These are phyloP conservation scores for Lepidotrigona ventralis DNA, from an alignment of 1,140 invertebrate genomes.

Conservation along the genomic window DNA sequence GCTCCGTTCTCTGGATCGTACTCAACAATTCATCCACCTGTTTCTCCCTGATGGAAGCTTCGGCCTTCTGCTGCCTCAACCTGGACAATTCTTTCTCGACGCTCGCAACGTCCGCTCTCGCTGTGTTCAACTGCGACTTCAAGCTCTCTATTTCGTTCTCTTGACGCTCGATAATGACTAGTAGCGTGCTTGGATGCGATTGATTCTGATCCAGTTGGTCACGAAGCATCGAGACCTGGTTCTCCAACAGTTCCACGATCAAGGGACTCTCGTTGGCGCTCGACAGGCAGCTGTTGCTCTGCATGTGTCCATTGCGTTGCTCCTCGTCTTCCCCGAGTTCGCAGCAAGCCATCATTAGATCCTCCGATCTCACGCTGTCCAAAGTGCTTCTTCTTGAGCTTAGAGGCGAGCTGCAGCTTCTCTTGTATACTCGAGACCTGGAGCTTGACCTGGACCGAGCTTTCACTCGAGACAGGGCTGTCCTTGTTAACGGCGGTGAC, in stretches of 20 bases:
- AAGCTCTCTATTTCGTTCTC: slow-evolving; percentile 86
- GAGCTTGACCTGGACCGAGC: slow-evolving; percentile 84
- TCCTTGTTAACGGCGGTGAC: slow-evolving; percentile 86
- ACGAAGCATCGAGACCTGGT: slow-evolving; percentile 80
- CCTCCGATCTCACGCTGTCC: slow-evolving; percentile 84
- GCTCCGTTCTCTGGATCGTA: slow-evolving; percentile 86
- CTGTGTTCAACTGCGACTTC: slow-evolving; percentile 79
- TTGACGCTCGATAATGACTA: slow-evolving; percentile 83
- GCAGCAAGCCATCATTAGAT: slow-evolving; percentile 79
- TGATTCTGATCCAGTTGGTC: slow-evolving; percentile 79
- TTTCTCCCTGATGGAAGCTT: slow-evolving; percentile 84
- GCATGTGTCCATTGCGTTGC: slow-evolving; percentile 68
- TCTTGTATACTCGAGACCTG: slow-evolving; percentile 81
- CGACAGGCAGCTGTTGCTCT: slow-evolving; percentile 65
- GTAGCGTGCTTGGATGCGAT: slow-evolving; percentile 72
- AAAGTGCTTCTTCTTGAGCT: slow-evolving; percentile 84
- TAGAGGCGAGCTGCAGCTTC: slow-evolving; percentile 84
- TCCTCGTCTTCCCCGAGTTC: slow-evolving; percentile 79
- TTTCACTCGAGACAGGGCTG: slow-evolving; percentile 88
- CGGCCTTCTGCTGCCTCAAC: slow-evolving; percentile 84
- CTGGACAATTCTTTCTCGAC: slow-evolving; percentile 86
- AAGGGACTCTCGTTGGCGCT: slow-evolving; percentile 71
- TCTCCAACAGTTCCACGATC: slow-evolving; percentile 81
- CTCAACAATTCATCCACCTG: slow-evolving; percentile 86
- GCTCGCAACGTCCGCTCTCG: slow-evolving; percentile 73